phyloP scores from a whole-genome alignment of 2,113 vertebrate species.

The Hystrix cristata region DNA sequence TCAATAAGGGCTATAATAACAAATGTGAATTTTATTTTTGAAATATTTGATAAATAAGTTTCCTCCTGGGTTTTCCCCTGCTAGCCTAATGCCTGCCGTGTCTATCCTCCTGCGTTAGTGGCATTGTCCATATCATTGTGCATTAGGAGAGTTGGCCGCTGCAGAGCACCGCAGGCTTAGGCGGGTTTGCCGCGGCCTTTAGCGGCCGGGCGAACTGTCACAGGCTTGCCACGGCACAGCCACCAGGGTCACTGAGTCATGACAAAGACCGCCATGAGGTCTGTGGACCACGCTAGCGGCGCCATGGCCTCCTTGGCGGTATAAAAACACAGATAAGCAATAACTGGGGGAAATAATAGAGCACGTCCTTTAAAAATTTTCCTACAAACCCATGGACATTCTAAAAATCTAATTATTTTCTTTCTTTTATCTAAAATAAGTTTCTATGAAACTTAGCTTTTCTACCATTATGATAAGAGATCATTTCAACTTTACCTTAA shows the following conservation, averaged over 20 bases:
- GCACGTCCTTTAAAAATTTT: background rate
- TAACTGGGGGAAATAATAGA: background rate
- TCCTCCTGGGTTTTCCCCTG: background rate
- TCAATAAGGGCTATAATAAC: background rate
- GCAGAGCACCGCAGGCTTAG: rapidly evolving
- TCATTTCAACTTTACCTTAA: constrained; percentile 17
- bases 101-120: background rate
- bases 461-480: background rate
- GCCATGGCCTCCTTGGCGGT: background rate
- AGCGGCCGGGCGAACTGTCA: background rate
- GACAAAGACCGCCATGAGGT: rapidly evolving
- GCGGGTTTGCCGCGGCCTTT: background rate
- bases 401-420: constrained; percentile 22
- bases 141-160: rapidly evolving
- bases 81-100: background rate
- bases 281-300: background rate
- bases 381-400: background rate
- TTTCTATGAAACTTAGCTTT: constrained; percentile 35
- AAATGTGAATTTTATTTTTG: constrained; percentile 33
- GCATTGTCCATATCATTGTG: constrained; percentile 46
- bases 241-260: rapidly evolving
- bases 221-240: rapidly evolving
- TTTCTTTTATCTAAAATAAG: constrained; percentile 20
- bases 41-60: background rate
- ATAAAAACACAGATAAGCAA: background rate